These are phyloP conservation scores for Oncopeltus fasciatus DNA, from an alignment of 1,140 invertebrate genomes.

Conservation along the genomic window DNA sequence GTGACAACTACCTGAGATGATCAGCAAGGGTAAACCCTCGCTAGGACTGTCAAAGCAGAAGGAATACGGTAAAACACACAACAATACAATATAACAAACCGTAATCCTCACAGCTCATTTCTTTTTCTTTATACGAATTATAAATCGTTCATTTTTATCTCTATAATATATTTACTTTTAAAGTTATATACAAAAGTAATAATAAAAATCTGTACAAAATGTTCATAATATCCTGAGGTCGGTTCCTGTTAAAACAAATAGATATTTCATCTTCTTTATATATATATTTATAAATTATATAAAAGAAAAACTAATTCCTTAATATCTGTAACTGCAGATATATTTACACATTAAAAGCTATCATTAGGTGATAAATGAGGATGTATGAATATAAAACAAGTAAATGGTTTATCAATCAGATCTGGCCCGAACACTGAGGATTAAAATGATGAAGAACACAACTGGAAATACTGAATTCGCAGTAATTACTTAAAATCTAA, in stretches of 20 bases:
- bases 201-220: slow-evolving; percentile 11
- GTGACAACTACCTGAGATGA: slow-evolving; percentile 15
- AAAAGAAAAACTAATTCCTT: neutral
- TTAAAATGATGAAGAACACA: slow-evolving; percentile 7
- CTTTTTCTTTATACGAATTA: neutral
- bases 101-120: neutral
- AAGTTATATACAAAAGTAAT: slow-evolving; percentile 11
- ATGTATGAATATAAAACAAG: neutral
- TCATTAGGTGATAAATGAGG: neutral
- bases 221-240: slow-evolving; percentile 8
- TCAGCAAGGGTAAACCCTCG: neutral
- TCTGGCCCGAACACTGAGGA: slow-evolving; percentile 5
- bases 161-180: slow-evolving; percentile 6
- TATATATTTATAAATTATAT: neutral
- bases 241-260: slow-evolving; percentile 11
- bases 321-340: neutral
- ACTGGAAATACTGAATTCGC: neutral
- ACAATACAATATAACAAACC: neutral
- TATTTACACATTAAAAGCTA: neutral
- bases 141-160: slow-evolving; percentile 4
- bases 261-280: neutral
- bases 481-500: slow-evolving; percentile 4
- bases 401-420: no score
- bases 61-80: slow-evolving; percentile 4
- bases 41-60: neutral